A percentile compares a stretch with the other conserved stretches of the same genome.
phyloP scores from a whole-genome alignment of 2,113 vertebrate genomes.

The Merops nubicus region DNA sequence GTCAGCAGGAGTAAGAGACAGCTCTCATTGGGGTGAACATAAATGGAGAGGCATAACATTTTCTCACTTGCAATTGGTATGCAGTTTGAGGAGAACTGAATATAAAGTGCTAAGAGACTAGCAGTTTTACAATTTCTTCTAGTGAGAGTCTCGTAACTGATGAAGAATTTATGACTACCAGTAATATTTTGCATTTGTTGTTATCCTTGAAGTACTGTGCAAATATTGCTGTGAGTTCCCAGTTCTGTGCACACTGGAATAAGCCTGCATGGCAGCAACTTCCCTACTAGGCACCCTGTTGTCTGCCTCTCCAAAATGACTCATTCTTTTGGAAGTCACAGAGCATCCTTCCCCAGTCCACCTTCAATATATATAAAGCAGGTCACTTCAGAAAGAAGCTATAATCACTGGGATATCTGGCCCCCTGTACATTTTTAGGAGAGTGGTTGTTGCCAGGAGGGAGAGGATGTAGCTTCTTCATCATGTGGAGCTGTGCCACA shows the following conservation, averaged over 20 bases:
- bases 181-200: neutral
- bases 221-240: neutral
- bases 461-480: neutral
- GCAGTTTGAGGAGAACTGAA: neutral
- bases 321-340: neutral
- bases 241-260: neutral
- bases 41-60: neutral
- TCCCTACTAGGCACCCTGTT: neutral
- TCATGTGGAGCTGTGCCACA: rapidly evolving
- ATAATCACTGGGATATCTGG: neutral
- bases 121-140: neutral
- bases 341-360: neutral
- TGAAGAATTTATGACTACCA: neutral
- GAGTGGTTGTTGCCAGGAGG: neutral
- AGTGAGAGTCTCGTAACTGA: neutral
- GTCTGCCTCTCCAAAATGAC: neutral
- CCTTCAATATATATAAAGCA: neutral
- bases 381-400: neutral
- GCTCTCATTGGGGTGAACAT: neutral
- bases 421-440: neutral
- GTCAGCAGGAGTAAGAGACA: neutral
- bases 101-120: neutral
- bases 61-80: neutral
- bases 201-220: neutral
- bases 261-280: neutral